A percentile compares a stretch with the other conserved stretches of the same genome.
Conservation (phyloP, 2,888 invertebrate species). For the Aleiodes leptofemur region DNA sequence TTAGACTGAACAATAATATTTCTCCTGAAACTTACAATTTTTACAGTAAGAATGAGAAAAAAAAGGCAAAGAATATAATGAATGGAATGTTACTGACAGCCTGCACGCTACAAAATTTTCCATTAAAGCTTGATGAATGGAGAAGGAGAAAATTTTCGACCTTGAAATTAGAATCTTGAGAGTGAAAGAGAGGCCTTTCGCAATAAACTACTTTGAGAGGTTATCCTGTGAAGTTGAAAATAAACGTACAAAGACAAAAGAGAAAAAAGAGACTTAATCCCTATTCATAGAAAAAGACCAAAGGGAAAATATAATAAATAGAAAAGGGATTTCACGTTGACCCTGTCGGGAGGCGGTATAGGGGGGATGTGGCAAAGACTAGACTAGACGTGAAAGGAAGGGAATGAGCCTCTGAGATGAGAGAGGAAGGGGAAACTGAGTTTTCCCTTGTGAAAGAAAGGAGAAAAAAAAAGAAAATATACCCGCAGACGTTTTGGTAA, state of each 20-base stretch:
- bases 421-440: constrained; percentile 20
- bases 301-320: constrained; percentile 49
- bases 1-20: constrained; percentile 4
- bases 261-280: background rate
- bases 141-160: constrained; percentile 7
- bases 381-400: constrained; percentile 40
- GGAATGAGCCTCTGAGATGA: constrained; percentile 23
- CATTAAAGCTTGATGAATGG: constrained; percentile 23
- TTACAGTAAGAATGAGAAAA: background rate
- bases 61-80: background rate
- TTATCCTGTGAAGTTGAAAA: constrained; percentile 14
- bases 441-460: constrained; percentile 21
- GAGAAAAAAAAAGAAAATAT: constrained; percentile 56
- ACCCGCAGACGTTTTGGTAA: constrained; percentile 47
- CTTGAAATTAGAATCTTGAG: constrained; percentile 1
- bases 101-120: constrained; percentile 10
- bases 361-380: constrained; percentile 37
- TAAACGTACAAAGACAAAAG: constrained; percentile 23
- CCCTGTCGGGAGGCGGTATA: constrained; percentile 37
- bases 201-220: no score
- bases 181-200: background rate
- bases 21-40: constrained; percentile 4
- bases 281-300: constrained; percentile 19
- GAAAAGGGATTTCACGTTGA: constrained; percentile 46
- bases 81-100: constrained; percentile 5